Conservation (phyloP, 2,797 vertebrate species). For the Scomberomorus guttatus region DNA sequence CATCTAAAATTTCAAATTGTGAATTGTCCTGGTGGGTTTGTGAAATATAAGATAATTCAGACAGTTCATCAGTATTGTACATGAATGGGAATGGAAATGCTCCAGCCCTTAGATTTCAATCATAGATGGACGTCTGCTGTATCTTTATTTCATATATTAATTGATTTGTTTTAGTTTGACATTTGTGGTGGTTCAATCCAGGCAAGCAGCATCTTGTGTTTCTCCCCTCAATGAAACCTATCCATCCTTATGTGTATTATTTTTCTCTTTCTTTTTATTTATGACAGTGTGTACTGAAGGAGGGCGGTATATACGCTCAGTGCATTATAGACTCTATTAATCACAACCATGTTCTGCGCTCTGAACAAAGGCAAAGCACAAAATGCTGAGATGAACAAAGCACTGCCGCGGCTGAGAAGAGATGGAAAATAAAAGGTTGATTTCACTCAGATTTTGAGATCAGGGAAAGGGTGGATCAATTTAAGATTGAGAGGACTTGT, state of each 20-base stretch:
- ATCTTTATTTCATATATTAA: background rate
- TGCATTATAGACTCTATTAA: conserved; percentile 65
- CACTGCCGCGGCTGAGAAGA: conserved; percentile 17
- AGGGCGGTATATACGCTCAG: background rate
- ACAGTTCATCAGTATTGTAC: background rate
- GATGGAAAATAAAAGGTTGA: conserved; percentile 49
- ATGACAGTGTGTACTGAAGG: conserved; percentile 29
- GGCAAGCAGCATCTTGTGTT: conserved; percentile 5
- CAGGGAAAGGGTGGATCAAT: conserved; percentile 20
- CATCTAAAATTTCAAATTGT: no score
- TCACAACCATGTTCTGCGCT: conserved; percentile 44
- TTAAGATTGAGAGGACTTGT: conserved; percentile 22
- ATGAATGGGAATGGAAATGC: background rate
- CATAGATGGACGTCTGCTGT: no score
- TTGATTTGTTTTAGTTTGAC: conserved; percentile 20
- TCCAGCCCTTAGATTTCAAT: no score
- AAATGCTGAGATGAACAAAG: conserved; percentile 41
- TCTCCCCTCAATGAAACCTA: conserved; percentile 10
- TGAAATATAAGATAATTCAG: background rate
- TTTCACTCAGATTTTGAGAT: conserved; percentile 35
- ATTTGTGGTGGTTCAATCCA: conserved; percentile 27
- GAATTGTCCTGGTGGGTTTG: background rate
- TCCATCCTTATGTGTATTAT: conserved; percentile 38
- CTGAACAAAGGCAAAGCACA: conserved; percentile 51
- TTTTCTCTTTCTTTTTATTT: conserved; percentile 43